These are phyloP conservation scores for Drosophila hamatofila DNA, from an alignment of 2,888 invertebrate species.

Conservation along the genomic window DNA sequence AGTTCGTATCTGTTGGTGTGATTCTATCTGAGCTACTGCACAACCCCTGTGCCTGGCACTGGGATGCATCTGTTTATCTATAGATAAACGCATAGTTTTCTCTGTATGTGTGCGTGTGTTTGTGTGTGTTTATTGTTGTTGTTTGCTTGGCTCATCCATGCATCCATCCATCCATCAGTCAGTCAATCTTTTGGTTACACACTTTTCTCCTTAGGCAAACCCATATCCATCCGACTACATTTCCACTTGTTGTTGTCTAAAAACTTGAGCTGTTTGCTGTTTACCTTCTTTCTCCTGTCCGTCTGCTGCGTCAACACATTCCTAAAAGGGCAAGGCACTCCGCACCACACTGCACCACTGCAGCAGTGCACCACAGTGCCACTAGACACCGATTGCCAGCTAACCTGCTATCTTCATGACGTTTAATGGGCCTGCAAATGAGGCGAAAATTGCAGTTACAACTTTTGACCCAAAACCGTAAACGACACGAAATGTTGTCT, in stretches of 20 bases:
- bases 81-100: constrained; percentile 42
- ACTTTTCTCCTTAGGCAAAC: constrained; percentile 65
- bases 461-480: constrained; percentile 74
- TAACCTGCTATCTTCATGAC: constrained; percentile 20
- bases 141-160: constrained; percentile 53
- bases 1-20: constrained; percentile 23
- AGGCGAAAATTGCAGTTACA: constrained; percentile 71
- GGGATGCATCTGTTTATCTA: constrained; percentile 44
- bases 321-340: constrained; percentile 77
- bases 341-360: constrained; percentile 28
- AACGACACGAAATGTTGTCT: constrained; percentile 47
- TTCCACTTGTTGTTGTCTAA: constrained; percentile 70
- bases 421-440: constrained; percentile 58
- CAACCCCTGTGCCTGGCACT: constrained; percentile 23
- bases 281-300: constrained; percentile 59
- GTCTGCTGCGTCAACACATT: constrained; percentile 62
- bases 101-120: constrained; percentile 2
- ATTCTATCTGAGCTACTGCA: constrained; percentile 46
- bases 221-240: constrained; percentile 52
- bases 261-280: constrained; percentile 65
- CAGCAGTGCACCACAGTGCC: constrained; percentile 14
- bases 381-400: constrained; percentile 7
- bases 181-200: constrained; percentile 71
- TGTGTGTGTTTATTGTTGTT: constrained; percentile 37
- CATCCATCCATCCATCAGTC: constrained; percentile 61